Base-by-base conservation (phyloP, 1,140 invertebrate species). In the Drosophila santomea region DNA sequence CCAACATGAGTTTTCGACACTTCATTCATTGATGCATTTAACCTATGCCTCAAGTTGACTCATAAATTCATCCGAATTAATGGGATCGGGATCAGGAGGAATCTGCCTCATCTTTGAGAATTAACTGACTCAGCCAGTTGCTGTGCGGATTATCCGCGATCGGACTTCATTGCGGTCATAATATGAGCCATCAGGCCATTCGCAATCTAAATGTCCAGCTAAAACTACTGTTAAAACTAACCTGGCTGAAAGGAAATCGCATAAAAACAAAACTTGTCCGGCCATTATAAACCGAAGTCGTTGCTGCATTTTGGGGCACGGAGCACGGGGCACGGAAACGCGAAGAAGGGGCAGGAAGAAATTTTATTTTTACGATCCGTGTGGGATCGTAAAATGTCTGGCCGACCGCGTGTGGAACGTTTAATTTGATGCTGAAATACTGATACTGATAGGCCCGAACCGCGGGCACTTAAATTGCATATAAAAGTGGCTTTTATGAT, bases 401-500 rank as follows among this genome's bases (percentile, higher is more conserved):
- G 38, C 20, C 36, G 38, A 61, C 50, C 35, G 68, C 41, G 43
- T 62, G 68, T 38, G 61, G 15, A 61, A 58, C 72, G 64, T 86
- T 89, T 88, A 88, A 88, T 89, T 88, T 77, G 68, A 88, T 88
- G 63, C 79, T 89, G 64, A 86, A 83, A 83, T 86, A 86, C 83
- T 80, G 76, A 82, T 83, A 81, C 43, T 8, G 39, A 52, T 51
- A 50, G 73, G 60, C 36, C 44, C 61, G 43, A 32, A 35, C 57
- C 59, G 38, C 48, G 51, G 57, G 48, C 81, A 79, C 69, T 86
- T 74, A 83, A 88, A 68, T 84, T 67, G 84, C 84, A 68, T 72
- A 89, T 88, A 89, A 89, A 88, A 88, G 64, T 83, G 84, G 60
- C 80, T 88, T 88, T 88, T 84, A 88, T 84, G 83, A 74, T 80